These are phyloP conservation scores for Oncorhynchus kisutch DNA, from an alignment of 2,113 vertebrate genomes.

Conservation along the genomic window DNA sequence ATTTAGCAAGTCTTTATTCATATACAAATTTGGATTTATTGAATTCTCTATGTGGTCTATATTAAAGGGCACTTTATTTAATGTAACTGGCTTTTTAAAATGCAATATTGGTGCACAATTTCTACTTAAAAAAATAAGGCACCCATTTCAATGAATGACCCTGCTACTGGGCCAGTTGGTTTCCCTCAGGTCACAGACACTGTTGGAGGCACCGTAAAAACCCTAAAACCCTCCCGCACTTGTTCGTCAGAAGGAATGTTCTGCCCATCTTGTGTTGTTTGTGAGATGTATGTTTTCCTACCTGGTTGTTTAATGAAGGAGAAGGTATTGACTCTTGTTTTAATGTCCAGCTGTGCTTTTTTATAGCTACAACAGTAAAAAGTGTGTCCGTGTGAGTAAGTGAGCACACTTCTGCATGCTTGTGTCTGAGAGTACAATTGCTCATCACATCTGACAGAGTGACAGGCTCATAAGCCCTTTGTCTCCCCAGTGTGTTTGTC, in stretches of 20 bases:
- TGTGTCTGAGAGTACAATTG: neutral
- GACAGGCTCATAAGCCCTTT: neutral
- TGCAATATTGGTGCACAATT: neutral
- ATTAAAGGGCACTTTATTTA: too few relatives aligned
- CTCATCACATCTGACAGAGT: neutral
- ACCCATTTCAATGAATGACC: too few relatives aligned
- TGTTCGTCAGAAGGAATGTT: constrained; percentile 5
- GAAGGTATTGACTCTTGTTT: neutral
- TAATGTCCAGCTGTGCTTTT: constrained; percentile 29
- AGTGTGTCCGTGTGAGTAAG: neutral
- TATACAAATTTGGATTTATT: too few relatives aligned
- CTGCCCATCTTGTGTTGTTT: neutral
- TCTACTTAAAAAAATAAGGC: constrained; percentile 59
- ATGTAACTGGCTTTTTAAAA: too few relatives aligned
- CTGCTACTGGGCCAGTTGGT: constrained; percentile 27
- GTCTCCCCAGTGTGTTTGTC: neutral
- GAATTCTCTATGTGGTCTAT: too few relatives aligned
- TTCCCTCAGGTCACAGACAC: constrained; percentile 44
- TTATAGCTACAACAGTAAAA: too few relatives aligned
- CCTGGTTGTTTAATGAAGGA: neutral
- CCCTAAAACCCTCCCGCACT: constrained; percentile 15
- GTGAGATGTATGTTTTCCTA: neutral
- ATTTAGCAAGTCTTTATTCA: too few relatives aligned
- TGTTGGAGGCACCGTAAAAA: constrained; percentile 24
- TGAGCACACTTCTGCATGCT: too few relatives aligned